Percentiles rank a stretch among this genome's conserved stretches.
These are phyloP conservation scores for Lasioglossum malachurum DNA, from an alignment of 2,888 invertebrate genomes.

Conservation along the genomic window DNA sequence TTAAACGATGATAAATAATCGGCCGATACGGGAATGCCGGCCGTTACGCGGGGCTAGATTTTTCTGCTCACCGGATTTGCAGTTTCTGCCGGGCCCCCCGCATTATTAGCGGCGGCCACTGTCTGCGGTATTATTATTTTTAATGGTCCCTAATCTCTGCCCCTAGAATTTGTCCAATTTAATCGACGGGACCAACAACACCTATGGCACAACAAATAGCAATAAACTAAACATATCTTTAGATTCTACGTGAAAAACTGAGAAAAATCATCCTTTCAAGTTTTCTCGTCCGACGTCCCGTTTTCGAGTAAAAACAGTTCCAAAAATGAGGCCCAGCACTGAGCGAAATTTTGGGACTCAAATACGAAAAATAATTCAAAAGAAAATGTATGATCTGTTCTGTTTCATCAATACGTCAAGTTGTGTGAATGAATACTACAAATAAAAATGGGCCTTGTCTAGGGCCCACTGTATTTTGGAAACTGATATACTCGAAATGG, in stretches of 20 bases:
- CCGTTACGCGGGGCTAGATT: slow-evolving; percentile 40
- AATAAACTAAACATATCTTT: background rate
- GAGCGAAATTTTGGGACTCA: no score
- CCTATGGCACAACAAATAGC: background rate
- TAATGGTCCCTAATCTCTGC: background rate
- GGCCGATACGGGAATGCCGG: slow-evolving; percentile 47
- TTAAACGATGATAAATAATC: slow-evolving; percentile 66
- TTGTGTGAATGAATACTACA: no score
- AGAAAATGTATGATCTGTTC: background rate
- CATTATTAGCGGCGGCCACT: background rate
- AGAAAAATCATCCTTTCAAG: background rate
- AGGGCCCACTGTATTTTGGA: background rate
- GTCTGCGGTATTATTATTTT: background rate
- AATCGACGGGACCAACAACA: background rate
- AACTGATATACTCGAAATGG: background rate
- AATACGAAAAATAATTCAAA: background rate
- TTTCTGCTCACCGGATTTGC: slow-evolving; percentile 53
- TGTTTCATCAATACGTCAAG: background rate
- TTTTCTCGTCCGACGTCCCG: background rate
- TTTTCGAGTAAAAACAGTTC: background rate
- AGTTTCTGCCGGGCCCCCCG: background rate
- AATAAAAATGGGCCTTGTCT: background rate
- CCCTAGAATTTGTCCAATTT: background rate
- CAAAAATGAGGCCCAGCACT: background rate
- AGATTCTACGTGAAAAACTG: background rate